Evolutionary conservation across 2,888 invertebrate species (phyloP).

Genomic region (Brachyptera risi): DNA sequence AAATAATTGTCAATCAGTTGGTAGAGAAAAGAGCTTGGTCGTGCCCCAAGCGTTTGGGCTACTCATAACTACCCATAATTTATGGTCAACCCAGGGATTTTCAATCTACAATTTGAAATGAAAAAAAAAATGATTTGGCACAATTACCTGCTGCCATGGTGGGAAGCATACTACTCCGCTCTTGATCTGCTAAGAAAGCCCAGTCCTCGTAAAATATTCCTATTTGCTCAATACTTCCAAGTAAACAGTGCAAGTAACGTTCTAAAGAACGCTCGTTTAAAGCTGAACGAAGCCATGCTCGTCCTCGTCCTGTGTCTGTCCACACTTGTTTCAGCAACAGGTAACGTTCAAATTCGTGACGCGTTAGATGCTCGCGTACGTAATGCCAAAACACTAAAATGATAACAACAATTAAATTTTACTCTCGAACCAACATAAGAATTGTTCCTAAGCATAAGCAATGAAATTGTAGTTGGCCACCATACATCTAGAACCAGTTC

Average conservation of each 20-base stretch:
- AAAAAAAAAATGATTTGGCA: too few relatives aligned
- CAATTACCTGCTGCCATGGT: conserved; percentile 87
- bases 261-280: conserved; percentile 90
- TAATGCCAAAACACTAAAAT: conserved; percentile 79
- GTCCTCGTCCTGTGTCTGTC: conserved; percentile 74
- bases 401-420: too few relatives aligned
- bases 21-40: too few relatives aligned
- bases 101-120: too few relatives aligned
- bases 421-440: too few relatives aligned
- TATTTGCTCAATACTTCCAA: conserved; percentile 58
- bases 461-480: not conserved
- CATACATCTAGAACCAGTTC: too few relatives aligned
- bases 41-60: too few relatives aligned
- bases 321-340: conserved; percentile 62
- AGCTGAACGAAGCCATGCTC: conserved; percentile 85
- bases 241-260: conserved; percentile 69
- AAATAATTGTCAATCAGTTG: too few relatives aligned
- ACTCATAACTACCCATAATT: too few relatives aligned
- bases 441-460: not conserved
- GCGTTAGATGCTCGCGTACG: conserved; percentile 72
- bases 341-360: conserved; percentile 85
- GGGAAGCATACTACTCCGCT: conserved; percentile 72
- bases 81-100: too few relatives aligned
- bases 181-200: conserved; percentile 77
- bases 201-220: conserved; percentile 78